These are phyloP conservation scores for Megastigmus dorsalis DNA, from an alignment of 2,888 invertebrate genomes.

Conservation along the genomic window DNA sequence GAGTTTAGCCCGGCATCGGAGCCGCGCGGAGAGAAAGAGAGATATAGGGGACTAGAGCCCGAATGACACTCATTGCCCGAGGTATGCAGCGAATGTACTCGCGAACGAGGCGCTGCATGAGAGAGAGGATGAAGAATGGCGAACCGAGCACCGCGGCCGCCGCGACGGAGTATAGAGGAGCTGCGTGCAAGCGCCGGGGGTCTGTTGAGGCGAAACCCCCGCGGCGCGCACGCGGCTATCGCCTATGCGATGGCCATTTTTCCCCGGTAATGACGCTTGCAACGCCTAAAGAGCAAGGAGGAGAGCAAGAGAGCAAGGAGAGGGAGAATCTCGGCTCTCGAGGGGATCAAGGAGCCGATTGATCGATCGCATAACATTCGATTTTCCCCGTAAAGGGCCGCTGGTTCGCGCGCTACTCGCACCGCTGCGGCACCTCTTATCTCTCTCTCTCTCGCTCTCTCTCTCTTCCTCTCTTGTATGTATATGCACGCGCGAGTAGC, in stretches of 20 bases:
- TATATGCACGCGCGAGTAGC: background rate
- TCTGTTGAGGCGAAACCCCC: slow-evolving; percentile 61
- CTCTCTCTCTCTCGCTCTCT: no score
- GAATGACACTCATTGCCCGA: slow-evolving; percentile 18
- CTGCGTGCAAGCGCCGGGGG: slow-evolving; percentile 63
- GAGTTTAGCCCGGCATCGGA: no score
- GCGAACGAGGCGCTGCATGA: slow-evolving; percentile 39
- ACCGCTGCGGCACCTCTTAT: no score
- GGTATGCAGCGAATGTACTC: slow-evolving; percentile 11
- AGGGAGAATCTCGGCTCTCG: background rate
- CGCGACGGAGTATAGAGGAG: slow-evolving; percentile 52
- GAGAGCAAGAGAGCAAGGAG: slow-evolving; percentile 42
- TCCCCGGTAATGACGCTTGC: slow-evolving; percentile 67
- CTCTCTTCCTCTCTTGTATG: no score
- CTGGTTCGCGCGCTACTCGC: slow-evolving; percentile 10
- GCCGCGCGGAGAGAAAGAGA: background rate
- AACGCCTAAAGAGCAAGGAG: slow-evolving; percentile 61
- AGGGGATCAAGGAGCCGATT: slow-evolving; percentile 61
- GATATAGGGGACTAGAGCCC: background rate
- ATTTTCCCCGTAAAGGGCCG: slow-evolving; percentile 64
- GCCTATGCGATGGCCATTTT: slow-evolving; percentile 68
- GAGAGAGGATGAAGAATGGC: slow-evolving; percentile 22
- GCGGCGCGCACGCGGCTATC: slow-evolving; percentile 64
- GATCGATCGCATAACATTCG: slow-evolving; percentile 66
- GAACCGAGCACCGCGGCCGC: slow-evolving; percentile 26